Evolutionary conservation across 30 jellyfish, hydroid and myxozoan genomes (phyloP), one percentile per base, ranked within the genome.

Genomic region (Chrysaora quinquecirrha): DNA sequence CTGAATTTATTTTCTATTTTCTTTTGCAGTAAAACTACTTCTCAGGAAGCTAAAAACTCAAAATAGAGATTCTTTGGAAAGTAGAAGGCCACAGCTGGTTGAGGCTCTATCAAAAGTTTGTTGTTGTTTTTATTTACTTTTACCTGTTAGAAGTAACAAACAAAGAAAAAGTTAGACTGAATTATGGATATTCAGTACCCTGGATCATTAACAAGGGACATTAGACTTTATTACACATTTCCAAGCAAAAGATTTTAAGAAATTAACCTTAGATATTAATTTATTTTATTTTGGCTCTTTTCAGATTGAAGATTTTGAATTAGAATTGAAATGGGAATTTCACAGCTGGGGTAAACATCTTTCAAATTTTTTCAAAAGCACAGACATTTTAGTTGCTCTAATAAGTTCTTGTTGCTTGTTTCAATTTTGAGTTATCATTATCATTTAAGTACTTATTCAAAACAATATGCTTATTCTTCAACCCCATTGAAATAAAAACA

Each of bases 301-400:
- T 21, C 79, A 67, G 23, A 35, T 92, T 20, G 73, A 82, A 3
- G 98, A 92, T 67, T 92, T 92, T 58, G 76, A 62, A 32, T 48
- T 92, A 21, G 95, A 92, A 60, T 76, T 92, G 49, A 86, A 82
- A 43, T 92, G 98, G 98, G 98, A 92, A 68, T 92, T 92, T 60
- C 98, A 92, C 62, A 92, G 95, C 38, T 92, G 98, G 98, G 98
- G 98, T 92, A 64, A 71, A 91, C 33, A 25, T 14, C 18, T 19
- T 52, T 16, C 16, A 43, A 6, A 6, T 43, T 16, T 6, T 43
- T 43, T 43, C 12, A 9, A 43, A 16, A 43, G 58, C n/a, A n/a
- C 12, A 43, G 16, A 16, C 58, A 16, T 16, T 43, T 43, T 9
- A 43, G 16, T 6, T 16, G 12, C 58, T 43, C 16, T 43, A 16